Percentiles rank a stretch among this genome's conserved stretches.
These are phyloP conservation scores for Clupea harengus DNA, from an alignment of 2,113 vertebrate genomes.

Conservation along the genomic window DNA sequence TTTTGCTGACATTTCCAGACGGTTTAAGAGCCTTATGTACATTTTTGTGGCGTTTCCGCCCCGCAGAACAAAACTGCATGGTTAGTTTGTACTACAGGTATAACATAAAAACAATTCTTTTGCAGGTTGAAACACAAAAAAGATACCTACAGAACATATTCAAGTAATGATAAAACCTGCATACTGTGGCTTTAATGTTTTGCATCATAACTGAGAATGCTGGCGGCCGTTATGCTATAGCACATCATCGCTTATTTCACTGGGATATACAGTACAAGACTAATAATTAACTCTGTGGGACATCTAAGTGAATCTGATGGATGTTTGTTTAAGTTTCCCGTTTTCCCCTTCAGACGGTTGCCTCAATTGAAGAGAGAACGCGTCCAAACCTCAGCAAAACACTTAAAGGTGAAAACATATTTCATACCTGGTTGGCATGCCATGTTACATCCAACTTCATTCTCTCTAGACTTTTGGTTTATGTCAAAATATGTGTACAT, in stretches of 20 bases:
- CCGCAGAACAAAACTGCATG: too few species aligned
- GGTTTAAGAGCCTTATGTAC: too few species aligned
- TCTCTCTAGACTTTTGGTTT: background rate
- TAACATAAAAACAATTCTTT: too few species aligned
- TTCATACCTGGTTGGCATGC: background rate
- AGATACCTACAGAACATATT: too few species aligned
- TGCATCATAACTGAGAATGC: too few species aligned
- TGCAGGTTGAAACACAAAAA: too few species aligned
- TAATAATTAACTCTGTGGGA: too few species aligned
- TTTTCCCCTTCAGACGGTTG: slow-evolving; percentile 73
- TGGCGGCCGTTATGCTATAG: background rate
- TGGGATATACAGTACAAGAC: background rate
- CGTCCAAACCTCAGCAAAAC: slow-evolving; percentile 90
- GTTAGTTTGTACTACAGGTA: too few species aligned
- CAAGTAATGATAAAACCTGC: too few species aligned
- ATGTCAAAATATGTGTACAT: background rate
- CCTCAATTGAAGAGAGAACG: slow-evolving; percentile 90
- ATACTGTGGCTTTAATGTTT: too few species aligned
- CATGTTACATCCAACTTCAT: background rate
- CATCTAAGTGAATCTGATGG: background rate
- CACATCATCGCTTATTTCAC: background rate
- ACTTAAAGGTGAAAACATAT: slow-evolving; percentile 77
- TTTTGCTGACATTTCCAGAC: too few species aligned
- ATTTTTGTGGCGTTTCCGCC: too few species aligned
- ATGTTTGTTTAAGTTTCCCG: background rate